Percentiles rank a stretch among this genome's conserved stretches.
Conservation (phyloP, 2,797 vertebrate species). For the Spatula versicolor region DNA sequence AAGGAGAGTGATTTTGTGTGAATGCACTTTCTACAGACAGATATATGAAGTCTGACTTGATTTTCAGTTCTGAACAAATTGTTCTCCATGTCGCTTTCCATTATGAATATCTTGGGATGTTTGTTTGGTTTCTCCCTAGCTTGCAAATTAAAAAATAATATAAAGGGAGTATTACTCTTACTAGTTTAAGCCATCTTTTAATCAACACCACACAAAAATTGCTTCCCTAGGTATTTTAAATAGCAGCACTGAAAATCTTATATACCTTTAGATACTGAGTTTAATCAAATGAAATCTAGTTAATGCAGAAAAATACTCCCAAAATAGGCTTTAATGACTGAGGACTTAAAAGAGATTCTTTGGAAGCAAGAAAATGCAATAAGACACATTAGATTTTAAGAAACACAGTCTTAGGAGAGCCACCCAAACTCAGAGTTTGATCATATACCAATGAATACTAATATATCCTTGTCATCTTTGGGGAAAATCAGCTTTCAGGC, state of each 20-base stretch:
- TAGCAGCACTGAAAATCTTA: not conserved
- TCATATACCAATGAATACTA: not conserved
- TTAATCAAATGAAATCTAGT: constrained; percentile 2
- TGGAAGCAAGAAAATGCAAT: not conserved
- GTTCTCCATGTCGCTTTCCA: not conserved
- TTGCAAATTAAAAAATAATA: not conserved
- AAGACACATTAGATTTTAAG: not conserved
- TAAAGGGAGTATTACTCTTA: not conserved
- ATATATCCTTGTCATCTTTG: not conserved
- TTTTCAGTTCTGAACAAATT: constrained; percentile 29
- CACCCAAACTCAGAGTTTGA: not conserved
- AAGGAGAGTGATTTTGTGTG: not conserved
- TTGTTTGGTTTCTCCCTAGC: not conserved
- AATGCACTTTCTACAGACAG: not conserved
- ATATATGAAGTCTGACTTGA: constrained; percentile 9
- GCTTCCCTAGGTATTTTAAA: not conserved
- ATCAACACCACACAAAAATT: not conserved
- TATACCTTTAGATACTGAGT: constrained; percentile 18
- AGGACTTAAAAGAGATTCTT: not conserved
- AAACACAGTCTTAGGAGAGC: not conserved
- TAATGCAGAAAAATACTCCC: not conserved
- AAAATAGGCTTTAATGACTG: not conserved
- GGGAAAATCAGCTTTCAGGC: not conserved
- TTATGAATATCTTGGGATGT: constrained; percentile 6
- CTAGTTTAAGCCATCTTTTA: constrained; percentile 33